phyloP scores from a whole-genome alignment of 1,140 invertebrate genomes.

The Armadillidium nasatum region DNA sequence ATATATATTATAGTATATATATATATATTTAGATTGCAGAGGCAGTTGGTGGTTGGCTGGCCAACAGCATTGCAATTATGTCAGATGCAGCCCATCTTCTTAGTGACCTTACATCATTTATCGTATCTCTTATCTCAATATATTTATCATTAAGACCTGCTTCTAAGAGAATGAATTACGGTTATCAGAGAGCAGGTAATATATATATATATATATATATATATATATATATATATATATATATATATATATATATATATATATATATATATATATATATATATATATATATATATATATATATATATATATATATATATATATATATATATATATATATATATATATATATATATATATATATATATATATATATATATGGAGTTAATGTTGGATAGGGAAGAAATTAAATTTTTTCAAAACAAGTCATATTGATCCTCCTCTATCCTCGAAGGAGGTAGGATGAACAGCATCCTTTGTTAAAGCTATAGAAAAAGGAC shows the following conservation, averaged over 20 bases:
- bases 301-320: slow-evolving; percentile 34
- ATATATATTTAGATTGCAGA: slow-evolving; percentile 33
- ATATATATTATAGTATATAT: too few relatives aligned
- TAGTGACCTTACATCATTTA: slow-evolving; percentile 75
- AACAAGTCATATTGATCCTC: too few relatives aligned
- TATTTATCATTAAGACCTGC: slow-evolving; percentile 62
- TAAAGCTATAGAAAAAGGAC: too few relatives aligned
- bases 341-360: too few relatives aligned
- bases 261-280: too few relatives aligned
- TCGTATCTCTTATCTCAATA: slow-evolving; percentile 70
- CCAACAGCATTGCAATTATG: slow-evolving; percentile 75
- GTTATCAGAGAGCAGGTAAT: slow-evolving; percentile 69
- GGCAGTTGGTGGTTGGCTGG: slow-evolving; percentile 63
- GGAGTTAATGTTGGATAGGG: too few relatives aligned
- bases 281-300: too few relatives aligned
- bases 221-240: not conserved
- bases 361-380: too few relatives aligned
- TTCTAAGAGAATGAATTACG: slow-evolving; percentile 68
- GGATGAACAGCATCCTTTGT: too few relatives aligned
- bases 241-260: too few relatives aligned
- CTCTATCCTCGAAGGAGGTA: too few relatives aligned
- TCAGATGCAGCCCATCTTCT: slow-evolving; percentile 78
- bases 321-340: not conserved
- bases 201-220: not conserved
- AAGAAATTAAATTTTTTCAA: too few relatives aligned